phyloP scores from a whole-genome alignment of 2,797 vertebrate species.

The Danio aesculapii region DNA sequence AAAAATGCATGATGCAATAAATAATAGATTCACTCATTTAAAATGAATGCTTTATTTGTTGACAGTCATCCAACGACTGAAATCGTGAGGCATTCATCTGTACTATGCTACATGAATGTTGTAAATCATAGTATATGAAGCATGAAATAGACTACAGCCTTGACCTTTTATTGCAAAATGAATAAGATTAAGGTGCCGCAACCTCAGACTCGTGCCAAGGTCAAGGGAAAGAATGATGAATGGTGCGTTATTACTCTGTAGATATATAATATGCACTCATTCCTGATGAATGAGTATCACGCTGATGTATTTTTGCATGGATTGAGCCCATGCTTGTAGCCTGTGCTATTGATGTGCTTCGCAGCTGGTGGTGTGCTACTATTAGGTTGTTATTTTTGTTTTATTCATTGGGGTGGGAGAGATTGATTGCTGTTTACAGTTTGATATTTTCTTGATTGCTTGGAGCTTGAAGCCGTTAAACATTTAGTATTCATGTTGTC shows the following conservation, averaged over 20 bases:
- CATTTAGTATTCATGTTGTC: conserved; percentile 18
- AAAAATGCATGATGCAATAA: conserved; percentile 18
- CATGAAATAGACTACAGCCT: conserved; percentile 6
- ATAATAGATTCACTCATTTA: conserved; percentile 2
- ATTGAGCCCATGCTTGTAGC: conserved; percentile 27
- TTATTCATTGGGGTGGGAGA: background rate
- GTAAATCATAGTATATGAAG: conserved; percentile 12
- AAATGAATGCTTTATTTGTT: conserved; percentile 1
- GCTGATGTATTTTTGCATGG: background rate
- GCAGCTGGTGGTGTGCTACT: background rate
- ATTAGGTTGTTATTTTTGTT: background rate
- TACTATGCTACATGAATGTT: background rate
- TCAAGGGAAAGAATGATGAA: conserved; percentile 9
- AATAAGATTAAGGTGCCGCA: background rate
- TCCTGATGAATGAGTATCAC: conserved; percentile 5
- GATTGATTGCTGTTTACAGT: conserved; percentile 16
- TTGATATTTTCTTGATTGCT: conserved; percentile 34
- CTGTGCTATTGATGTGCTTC: background rate
- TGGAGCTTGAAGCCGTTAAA: conserved; percentile 23
- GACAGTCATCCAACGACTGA: background rate
- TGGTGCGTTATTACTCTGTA: conserved; percentile 4
- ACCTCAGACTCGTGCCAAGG: conserved; percentile 8
- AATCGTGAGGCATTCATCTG: background rate
- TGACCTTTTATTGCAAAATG: conserved; percentile 16
- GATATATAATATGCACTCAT: background rate